Evolutionary conservation across 2,797 vertebrate genomes (phyloP).

Genomic region (Trachurus trachurus): DNA sequence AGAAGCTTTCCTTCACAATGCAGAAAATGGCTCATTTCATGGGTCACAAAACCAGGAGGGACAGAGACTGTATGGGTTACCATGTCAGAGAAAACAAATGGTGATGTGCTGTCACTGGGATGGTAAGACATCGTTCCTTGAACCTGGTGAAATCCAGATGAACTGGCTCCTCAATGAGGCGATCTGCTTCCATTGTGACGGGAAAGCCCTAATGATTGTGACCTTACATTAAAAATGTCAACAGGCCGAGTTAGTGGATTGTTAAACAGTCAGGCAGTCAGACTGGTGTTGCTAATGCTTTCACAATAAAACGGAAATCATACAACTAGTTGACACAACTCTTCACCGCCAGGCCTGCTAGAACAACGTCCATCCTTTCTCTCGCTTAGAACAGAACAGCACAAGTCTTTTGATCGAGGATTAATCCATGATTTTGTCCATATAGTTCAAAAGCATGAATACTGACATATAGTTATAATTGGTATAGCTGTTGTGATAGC

Average conservation of each 20-base stretch:
- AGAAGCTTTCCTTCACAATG: constrained; percentile 62
- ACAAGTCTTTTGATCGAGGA: constrained; percentile 18
- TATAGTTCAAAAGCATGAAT: constrained; percentile 55
- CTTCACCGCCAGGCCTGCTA: constrained; percentile 14
- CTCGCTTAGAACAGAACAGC: constrained; percentile 38
- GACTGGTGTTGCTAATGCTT: constrained; percentile 51
- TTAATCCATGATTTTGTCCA: constrained; percentile 45
- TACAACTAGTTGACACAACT: constrained; percentile 25
- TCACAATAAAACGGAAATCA: constrained; percentile 45
- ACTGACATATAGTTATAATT: constrained; percentile 53
- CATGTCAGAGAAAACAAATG: constrained; percentile 45
- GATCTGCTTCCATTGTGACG: constrained; percentile 49
- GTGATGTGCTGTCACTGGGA: constrained; percentile 19
- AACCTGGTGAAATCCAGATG: constrained; percentile 38
- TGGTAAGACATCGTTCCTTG: constrained; percentile 19
- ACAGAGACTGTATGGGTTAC: constrained; percentile 24
- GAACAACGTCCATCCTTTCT: constrained; percentile 23
- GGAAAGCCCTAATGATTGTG: constrained; percentile 40
- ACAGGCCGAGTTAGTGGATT: constrained; percentile 44
- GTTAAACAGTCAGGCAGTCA: constrained; percentile 74
- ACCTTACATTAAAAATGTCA: constrained; percentile 30
- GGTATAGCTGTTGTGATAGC: constrained; percentile 33
- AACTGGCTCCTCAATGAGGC: constrained; percentile 60
- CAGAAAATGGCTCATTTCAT: constrained; percentile 74
- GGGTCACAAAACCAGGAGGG: constrained; percentile 65